Evolutionary conservation across 37 sponge, comb jelly and placozoan genomes (phyloP).

Genomic region (Petrosia ficiformis): DNA sequence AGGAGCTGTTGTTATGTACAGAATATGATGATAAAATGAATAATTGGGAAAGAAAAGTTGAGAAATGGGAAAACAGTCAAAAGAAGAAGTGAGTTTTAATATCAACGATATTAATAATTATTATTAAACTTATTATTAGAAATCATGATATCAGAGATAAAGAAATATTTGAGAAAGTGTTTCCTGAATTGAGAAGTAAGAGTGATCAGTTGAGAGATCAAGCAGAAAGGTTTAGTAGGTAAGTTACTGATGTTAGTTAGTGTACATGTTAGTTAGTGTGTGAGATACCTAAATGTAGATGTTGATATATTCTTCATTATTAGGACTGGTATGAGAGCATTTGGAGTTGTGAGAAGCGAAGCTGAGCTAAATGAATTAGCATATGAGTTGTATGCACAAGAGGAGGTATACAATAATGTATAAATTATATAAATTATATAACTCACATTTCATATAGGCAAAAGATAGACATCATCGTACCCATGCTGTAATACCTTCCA

Average conservation of each 20-base stretch:
- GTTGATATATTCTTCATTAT: not conserved
- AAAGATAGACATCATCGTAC: slow-evolving; percentile 55
- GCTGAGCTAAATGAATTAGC: slow-evolving; percentile 66
- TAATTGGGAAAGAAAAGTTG: slow-evolving; percentile 70
- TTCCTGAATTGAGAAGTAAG: slow-evolving; percentile 70
- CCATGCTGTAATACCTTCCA: slow-evolving; percentile 74
- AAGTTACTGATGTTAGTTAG: not conserved
- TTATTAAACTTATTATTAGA: slow-evolving; percentile 14
- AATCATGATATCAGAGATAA: slow-evolving; percentile 52
- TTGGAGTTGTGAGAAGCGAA: slow-evolving; percentile 69
- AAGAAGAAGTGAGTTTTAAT: slow-evolving; percentile 52
- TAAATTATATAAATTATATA: not conserved
- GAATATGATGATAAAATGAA: slow-evolving; percentile 46
- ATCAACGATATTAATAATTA: not conserved
- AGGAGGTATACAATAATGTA: slow-evolving; percentile 38
- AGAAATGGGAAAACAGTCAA: slow-evolving; percentile 25
- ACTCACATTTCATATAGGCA: slow-evolving; percentile 11
- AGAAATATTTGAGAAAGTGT: slow-evolving; percentile 77
- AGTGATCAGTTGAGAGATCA: slow-evolving; percentile 63
- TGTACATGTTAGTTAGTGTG: not conserved
- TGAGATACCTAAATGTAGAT: not conserved
- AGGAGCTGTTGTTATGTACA: slow-evolving; percentile 59
- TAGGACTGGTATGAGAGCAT: slow-evolving; percentile 62
- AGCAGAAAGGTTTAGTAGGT: slow-evolving; percentile 64
- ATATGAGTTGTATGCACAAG: slow-evolving; percentile 68